Evolutionary conservation across 2,797 vertebrate genomes (phyloP), one percentile per base, ranked within the genome.

Genomic region (Syncerus caffer): DNA sequence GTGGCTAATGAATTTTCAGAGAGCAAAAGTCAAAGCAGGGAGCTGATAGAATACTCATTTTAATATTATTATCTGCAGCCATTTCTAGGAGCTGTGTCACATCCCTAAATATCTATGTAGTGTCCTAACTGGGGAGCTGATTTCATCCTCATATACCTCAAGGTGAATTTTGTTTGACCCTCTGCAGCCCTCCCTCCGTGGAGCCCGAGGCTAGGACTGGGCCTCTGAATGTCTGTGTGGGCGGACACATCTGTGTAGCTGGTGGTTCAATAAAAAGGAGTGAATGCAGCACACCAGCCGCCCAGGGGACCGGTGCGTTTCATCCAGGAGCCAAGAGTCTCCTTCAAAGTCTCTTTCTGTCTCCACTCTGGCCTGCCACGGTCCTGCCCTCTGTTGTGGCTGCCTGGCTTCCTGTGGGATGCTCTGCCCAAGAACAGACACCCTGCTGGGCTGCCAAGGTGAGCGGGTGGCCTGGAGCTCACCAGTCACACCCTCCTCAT

Each of bases 281-380:
- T 85, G 84, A 89, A 45, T 12, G 11, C 60, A 55, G 92, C 62
- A 90, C 84, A 89, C 60, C 58, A 85, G 76, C 89, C 1, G 16
- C 97, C 89, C 60, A n/a, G 31, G 92, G 97, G 92, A 87, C 92
- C 2, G 0, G 7, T 3, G 8, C 0, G 21, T 97, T 97, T 97
- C 89, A 97, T 98, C 94, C 79, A 76, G 89, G 64, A 97, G 97
- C 96, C 98, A 93, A 85, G 47, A 92, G 90, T 89, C 62, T 34
- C 92, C 98, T 98, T 98, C 93, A 89, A 90, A 96, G 97, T 94
- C 80, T 53, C 78, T 62, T 34, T 51, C 83, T 19, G 25, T 83
- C 89, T 84, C 60, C 1, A 6, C 25, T 17, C 60, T 8, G 82
- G 85, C 31, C 76, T 3, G 1, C 87, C n/a, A 0, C 50, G 10